Percentiles rank a stretch among this genome's conserved stretches.
Evolutionary conservation across 1,140 invertebrate genomes (phyloP).

Genomic region (Macrocentrus cingulum): DNA sequence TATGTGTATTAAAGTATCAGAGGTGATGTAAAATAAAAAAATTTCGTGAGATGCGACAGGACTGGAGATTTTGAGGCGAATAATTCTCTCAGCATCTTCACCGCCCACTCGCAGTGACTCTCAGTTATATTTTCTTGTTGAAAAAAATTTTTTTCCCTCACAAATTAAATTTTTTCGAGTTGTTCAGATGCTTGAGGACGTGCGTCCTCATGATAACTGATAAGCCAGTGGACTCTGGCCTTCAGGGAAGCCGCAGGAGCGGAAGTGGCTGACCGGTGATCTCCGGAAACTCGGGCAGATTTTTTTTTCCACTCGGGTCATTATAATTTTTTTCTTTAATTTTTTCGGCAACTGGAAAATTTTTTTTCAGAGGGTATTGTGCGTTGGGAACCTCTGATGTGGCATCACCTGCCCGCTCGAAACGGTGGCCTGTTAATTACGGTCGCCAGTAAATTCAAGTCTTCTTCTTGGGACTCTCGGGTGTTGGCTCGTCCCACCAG

Average conservation of each 20-base stretch:
- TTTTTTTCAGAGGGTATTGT: no score
- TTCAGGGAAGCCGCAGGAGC: background rate
- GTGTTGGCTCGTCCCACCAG: conserved; percentile 21
- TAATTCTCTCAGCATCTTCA: conserved; percentile 15
- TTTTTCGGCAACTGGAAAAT: no score
- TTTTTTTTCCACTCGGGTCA: no score
- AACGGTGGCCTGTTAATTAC: conserved; percentile 41
- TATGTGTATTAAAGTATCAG: no score
- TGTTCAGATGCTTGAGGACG: background rate
- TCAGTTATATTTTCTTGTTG: background rate
- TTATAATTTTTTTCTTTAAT: background rate
- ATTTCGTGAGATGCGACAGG: background rate
- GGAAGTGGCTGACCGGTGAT: conserved; percentile 42
- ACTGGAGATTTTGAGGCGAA: background rate
- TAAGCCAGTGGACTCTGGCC: background rate
- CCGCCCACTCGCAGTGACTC: background rate
- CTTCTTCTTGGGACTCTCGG: conserved; percentile 17
- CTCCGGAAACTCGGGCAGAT: conserved; percentile 34
- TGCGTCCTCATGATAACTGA: conserved; percentile 32
- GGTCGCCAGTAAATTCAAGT: conserved; percentile 25
- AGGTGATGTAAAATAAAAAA: no score
- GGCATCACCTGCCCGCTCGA: conserved; percentile 34
- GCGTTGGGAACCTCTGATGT: conserved; percentile 30
- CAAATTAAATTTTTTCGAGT: background rate
- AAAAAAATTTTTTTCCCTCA: no score